Percentiles rank a stretch among this genome's conserved stretches.
phyloP scores from a whole-genome alignment of 2,888 invertebrate species.

The Pseudeuparius sepicola region DNA sequence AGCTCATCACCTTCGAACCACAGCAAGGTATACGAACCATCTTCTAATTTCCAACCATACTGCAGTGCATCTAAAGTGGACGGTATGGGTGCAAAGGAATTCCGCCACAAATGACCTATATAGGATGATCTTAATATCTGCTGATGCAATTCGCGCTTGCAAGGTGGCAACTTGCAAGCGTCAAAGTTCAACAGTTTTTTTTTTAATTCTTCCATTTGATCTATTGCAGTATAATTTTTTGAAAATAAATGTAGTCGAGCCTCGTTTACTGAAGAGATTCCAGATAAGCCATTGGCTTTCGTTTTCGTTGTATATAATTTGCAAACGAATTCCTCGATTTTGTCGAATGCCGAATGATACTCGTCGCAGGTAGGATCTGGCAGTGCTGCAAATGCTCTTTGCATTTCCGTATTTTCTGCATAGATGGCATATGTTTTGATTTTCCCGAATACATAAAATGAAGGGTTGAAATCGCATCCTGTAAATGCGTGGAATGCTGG shows the following conservation, averaged over 20 bases:
- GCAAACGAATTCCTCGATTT: slow-evolving; percentile 9
- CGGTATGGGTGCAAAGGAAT: slow-evolving; percentile 7
- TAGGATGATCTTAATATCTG: no score
- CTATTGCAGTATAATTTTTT: slow-evolving; percentile 8
- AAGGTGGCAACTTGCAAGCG: no score
- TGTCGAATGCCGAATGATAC: slow-evolving; percentile 7
- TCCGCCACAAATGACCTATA: no score
- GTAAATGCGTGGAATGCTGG: slow-evolving; percentile 28
- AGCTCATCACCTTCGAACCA: slow-evolving; percentile 9
- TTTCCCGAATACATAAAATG: slow-evolving; percentile 21
- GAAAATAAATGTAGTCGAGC: slow-evolving; percentile 6
- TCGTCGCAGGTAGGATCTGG: slow-evolving; percentile 5
- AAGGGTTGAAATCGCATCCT: slow-evolving; percentile 24
- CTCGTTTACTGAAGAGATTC: slow-evolving; percentile 1
- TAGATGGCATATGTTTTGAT: slow-evolving; percentile 6
- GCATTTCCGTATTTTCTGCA: not conserved
- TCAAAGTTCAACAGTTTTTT: no score
- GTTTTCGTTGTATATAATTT: slow-evolving; percentile 7
- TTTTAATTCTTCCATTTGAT: slow-evolving; percentile 2
- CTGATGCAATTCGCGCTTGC: no score
- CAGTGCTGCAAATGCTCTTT: slow-evolving; percentile 1
- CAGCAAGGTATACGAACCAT: slow-evolving; percentile 6
- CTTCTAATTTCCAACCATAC: slow-evolving; percentile 7
- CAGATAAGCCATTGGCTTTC: slow-evolving; percentile 7
- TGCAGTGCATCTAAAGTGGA: slow-evolving; percentile 7